Conservation (phyloP, 2,797 vertebrate species). For the Lacerta agilis region DNA sequence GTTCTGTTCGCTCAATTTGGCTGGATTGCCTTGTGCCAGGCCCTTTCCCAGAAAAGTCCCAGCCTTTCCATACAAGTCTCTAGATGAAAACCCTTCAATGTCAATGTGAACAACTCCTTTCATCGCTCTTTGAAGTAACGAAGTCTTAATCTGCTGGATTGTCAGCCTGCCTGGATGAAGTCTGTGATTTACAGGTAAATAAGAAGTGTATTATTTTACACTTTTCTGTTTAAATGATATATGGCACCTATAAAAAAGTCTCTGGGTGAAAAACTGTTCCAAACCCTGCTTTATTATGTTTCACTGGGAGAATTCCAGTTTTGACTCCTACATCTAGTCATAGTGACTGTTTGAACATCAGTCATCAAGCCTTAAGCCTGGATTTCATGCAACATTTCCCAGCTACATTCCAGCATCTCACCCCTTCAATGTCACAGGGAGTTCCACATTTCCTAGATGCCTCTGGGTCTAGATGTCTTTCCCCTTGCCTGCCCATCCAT, state of each 20-base stretch:
- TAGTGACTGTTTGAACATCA: neutral
- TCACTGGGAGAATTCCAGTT: conserved; percentile 6
- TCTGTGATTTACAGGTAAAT: too few relatives aligned
- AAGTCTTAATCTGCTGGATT: too few relatives aligned
- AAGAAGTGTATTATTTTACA: too few relatives aligned
- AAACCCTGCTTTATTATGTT: neutral
- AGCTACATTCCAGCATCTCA: neutral
- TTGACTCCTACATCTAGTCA: neutral
- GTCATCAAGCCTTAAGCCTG: neutral
- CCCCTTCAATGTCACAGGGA: neutral
- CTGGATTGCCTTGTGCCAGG: neutral
- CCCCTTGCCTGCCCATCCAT: neutral
- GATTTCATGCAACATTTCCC: conserved; percentile 14
- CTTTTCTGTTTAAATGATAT: too few relatives aligned
- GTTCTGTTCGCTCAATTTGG: neutral
- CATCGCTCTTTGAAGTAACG: too few relatives aligned
- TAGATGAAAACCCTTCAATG: neutral
- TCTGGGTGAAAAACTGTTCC: neutral
- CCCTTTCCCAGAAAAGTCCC: neutral
- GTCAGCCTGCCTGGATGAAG: too few relatives aligned
- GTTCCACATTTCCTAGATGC: neutral
- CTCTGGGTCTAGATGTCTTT: neutral
- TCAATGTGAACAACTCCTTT: too few relatives aligned
- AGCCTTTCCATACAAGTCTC: neutral
- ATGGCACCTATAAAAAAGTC: too few relatives aligned